Base-by-base conservation (phyloP, 2,888 invertebrate species). In the Drosophila trichaetosa region DNA sequence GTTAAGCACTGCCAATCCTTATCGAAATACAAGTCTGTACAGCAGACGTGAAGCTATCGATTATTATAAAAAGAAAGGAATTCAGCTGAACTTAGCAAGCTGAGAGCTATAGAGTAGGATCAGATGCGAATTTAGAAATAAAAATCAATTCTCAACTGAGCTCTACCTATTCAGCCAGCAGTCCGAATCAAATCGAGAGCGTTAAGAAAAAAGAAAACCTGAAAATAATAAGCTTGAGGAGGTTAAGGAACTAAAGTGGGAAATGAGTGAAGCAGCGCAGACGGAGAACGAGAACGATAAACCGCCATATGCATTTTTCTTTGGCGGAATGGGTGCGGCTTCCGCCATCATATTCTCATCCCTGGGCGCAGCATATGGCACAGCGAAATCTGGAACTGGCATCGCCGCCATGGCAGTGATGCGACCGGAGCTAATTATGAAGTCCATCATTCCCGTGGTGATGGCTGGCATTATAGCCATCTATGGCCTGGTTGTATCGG, bases 381-480 rank as follows among this genome's bases (percentile, higher is more conserved):
- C 85, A 1, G 85, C 85, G 1, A 89, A 82, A 18, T 83, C 87
- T 0, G 85, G 89, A 10, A 77, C 85, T 0, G 85, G 89, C 0
- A 85, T 89, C 13, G 98, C 99, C 82, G 99, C 99, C 91, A 99
- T 99, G 99, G 98, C 99, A 86, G 99, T 99, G 91, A 99, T 99
- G 98, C 95, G 99, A 94, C 99, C 99, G 69, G 99, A 99, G 94
- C 95, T 99, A 91, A 99, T 99, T 46, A 85, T 85, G 85, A 85
- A 89, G 69, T 99, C 98, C 93, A 98, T 99, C 94, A 99, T 99
- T 94, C 99, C 99, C 80, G 99, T 99, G 82, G 98, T 98, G 94
- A 98, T 98, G 98, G 98, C 98, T 92, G 99, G 99, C 97, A 99
- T 99, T 93, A 97, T 99, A 93, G 99, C 99, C 94, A 99, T 99